phyloP scores from a whole-genome alignment of 2,888 invertebrate species.

The Thecophora atra region DNA sequence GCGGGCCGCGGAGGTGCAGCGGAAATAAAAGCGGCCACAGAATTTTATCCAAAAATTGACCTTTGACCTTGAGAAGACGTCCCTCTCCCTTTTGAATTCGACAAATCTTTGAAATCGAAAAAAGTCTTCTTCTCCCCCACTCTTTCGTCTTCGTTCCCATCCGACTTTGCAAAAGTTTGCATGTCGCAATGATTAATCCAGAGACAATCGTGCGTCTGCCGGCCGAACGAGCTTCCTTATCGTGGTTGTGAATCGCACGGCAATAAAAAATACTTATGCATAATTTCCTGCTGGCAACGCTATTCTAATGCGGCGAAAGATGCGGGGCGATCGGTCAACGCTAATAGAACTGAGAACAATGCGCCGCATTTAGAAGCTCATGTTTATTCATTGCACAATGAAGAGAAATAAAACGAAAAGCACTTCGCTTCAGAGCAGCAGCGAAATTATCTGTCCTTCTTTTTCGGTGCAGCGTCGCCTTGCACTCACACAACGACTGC shows the following conservation, averaged over 20 bases:
- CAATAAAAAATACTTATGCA: conserved; percentile 27
- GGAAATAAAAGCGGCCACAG: not conserved
- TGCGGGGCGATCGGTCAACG: not conserved
- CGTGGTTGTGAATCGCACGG: conserved; percentile 15
- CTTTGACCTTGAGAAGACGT: too few species aligned
- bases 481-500: not conserved
- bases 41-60: too few species aligned
- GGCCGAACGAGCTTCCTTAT: conserved; percentile 29
- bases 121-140: too few species aligned
- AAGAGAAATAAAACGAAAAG: not conserved
- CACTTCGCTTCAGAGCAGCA: not conserved
- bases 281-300: conserved; percentile 18
- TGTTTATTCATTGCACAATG: conserved; percentile 21
- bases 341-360: not conserved
- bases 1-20: not conserved
- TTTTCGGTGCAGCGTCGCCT: too few species aligned
- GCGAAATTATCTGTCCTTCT: not conserved
- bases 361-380: not conserved
- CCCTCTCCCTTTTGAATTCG: too few species aligned
- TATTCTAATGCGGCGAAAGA: not conserved
- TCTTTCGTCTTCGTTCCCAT: conserved; percentile 20
- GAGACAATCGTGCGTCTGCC: conserved; percentile 24
- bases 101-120: too few species aligned
- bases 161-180: conserved; percentile 39
- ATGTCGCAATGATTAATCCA: conserved; percentile 36